Evolutionary conservation across 2,888 invertebrate species (phyloP), one percentile per base, ranked within the genome.

Genomic region (Hedychridium roseum): DNA sequence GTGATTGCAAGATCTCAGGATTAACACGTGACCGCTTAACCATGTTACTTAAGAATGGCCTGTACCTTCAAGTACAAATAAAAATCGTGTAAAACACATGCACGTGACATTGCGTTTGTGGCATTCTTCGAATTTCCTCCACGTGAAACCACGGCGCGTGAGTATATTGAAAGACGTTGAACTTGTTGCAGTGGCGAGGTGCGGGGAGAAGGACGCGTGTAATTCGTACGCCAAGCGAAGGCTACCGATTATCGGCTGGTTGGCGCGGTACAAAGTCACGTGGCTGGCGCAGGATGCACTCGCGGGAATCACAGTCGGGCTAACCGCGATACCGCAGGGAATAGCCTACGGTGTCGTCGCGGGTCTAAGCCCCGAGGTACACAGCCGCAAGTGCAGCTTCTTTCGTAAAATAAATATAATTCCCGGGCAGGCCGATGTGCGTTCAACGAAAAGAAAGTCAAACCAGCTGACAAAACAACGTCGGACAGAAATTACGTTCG

Each of bases 291-390:
- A 64, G 14, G 71, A 71, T 23, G 46, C 45, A 14, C 16, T 71
- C 32, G 71, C 71, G 4, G 71, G 71, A 1, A 42, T 71, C 28
- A 72, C 71, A n/a, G 71, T 71, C 6, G 71, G 72, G 2, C 53
- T 70, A 18, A 72, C 72, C 0, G 71, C 72, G 0, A 60, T 71
- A n/a, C 72, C 71, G 0, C 72, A 71, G 28, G 69, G 72, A 6
- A 72, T 71, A 38, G 72, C 71, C 45, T 71, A 71, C 36, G 72
- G 60, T 15, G 43, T 63, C 27, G 69, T 71, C 4, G 72, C 72
- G 5, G 69, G 63, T 11, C 51, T 71, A n/a, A 59, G 43, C 55
- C 65, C 71, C n/a, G 68, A 72, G 70, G 73, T 73, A 64, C 39
- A 43, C 11, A n/a, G n/a, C n/a, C n/a, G n/a, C n/a, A n/a, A n/a